phyloP scores from a whole-genome alignment of 1,140 invertebrate species.

The Hycleus cichorii region DNA sequence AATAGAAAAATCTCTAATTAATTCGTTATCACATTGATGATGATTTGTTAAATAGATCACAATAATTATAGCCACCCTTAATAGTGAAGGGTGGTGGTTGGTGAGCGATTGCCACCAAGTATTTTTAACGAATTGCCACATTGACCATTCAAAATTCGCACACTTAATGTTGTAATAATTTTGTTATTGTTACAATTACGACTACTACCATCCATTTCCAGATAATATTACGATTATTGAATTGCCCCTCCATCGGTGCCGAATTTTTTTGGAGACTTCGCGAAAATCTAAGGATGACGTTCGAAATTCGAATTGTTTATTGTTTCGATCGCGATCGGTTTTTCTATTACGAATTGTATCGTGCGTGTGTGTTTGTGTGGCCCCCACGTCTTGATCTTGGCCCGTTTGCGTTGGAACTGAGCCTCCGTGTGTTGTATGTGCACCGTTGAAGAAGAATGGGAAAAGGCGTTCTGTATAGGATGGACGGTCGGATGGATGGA shows the following conservation, averaged over 20 bases:
- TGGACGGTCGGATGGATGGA: too few species aligned
- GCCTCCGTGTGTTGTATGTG: not conserved
- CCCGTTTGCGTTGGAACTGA: conserved; percentile 16
- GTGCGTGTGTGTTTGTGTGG: conserved; percentile 5
- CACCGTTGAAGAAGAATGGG: not conserved
- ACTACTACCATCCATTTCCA: too few species aligned
- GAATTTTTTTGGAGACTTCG: not conserved
- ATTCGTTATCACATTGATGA: not conserved
- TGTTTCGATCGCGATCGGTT: too few species aligned
- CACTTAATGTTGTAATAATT: too few species aligned
- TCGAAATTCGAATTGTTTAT: not conserved
- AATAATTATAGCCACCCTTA: not conserved
- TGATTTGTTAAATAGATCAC: not conserved
- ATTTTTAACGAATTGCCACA: too few species aligned
- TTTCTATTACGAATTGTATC: too few species aligned
- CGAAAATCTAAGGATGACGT: not conserved
- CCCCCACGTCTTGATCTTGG: conserved; percentile 17
- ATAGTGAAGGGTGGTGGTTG: not conserved
- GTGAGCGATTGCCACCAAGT: not conserved
- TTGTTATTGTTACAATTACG: too few species aligned
- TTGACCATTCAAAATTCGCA: too few species aligned
- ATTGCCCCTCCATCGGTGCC: too few species aligned
- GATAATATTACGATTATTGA: too few species aligned
- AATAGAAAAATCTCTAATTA: conserved; percentile 50
- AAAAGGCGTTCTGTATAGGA: too few species aligned